Evolutionary conservation across 2,888 invertebrate genomes (phyloP), one percentile per base, ranked within the genome.

Genomic region (Aphodius sticticus): DNA sequence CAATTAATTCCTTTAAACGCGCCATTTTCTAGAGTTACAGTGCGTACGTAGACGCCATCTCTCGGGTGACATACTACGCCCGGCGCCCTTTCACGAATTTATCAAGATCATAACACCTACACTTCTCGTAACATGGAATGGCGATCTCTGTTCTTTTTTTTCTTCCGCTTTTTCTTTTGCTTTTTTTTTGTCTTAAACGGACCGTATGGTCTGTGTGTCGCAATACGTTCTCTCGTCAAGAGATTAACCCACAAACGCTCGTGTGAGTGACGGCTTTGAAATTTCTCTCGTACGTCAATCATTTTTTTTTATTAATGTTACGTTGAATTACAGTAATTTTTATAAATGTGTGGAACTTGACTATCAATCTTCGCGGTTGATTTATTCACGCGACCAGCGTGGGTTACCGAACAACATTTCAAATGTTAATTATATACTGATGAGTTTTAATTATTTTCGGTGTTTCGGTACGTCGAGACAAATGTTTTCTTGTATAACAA

Each of bases 1-100:
- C 74, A 74, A 74, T 74, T 74, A 74, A 74, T 74, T 74, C 74
- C 35, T 74, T 37, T 74, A 74, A 74, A 74, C 74, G 74, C 74
- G 36, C 74, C 74, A 36, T 74, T 36, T 74, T 74, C 74, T 74
- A 74, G 37, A 74, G 74, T 74, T 74, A 74, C 74, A 74, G 26
- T 74, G 74, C 74, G 74, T 74, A 37, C 74, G 53, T 53, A 26
- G 1, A 53, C 53, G 53, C 53, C 53, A 26, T 53, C 53, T 53
- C 53, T 5, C 53, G 53, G 53, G 53, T 53, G 53, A 53, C 53
- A 53, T 53, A 53, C 53, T 2, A 12, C 12, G 9, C 53, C 4
- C 9, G 53, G 7, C 53, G 53, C 53, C 53, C 53, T 53, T 5
- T 9, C 6, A 9, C 53, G 7, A 9, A 53, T 53, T 53, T 53